A percentile compares a stretch with the other conserved stretches of the same genome.
phyloP scores from a whole-genome alignment of 1,140 invertebrate genomes.

The Anastrepha obliqua region DNA sequence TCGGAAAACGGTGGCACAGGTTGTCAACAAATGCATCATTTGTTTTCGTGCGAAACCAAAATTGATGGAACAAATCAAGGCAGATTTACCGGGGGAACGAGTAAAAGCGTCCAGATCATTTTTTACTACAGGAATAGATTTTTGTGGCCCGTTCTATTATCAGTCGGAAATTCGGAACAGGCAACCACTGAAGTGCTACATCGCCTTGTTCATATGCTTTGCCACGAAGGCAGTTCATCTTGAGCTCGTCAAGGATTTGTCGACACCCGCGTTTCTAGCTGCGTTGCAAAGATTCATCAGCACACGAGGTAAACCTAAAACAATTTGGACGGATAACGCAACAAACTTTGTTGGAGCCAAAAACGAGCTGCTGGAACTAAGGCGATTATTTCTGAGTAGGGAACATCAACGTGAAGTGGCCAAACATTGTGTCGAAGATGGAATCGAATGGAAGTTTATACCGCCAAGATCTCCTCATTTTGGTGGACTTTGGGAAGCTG shows the following conservation, averaged over 20 bases:
- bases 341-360: no score
- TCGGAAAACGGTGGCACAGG: background rate
- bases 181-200: background rate
- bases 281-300: slow-evolving; percentile 69
- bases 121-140: background rate
- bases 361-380: no score
- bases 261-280: slow-evolving; percentile 67
- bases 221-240: slow-evolving; percentile 58
- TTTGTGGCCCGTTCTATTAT: background rate
- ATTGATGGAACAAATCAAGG: slow-evolving; percentile 47
- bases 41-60: slow-evolving; percentile 5
- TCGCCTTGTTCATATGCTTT: slow-evolving; percentile 64
- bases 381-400: no score
- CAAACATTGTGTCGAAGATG: slow-evolving; percentile 54
- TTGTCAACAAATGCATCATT: background rate
- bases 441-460: slow-evolving; percentile 64
- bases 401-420: no score
- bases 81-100: slow-evolving; percentile 26
- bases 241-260: slow-evolving; percentile 66
- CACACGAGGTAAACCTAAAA: background rate
- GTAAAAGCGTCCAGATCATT: background rate
- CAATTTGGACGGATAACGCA: no score
- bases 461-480: slow-evolving; percentile 64
- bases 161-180: no score
- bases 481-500: slow-evolving; percentile 60